These are phyloP conservation scores for Lypha dubia DNA, from an alignment of 2,888 invertebrate genomes.

Conservation along the genomic window DNA sequence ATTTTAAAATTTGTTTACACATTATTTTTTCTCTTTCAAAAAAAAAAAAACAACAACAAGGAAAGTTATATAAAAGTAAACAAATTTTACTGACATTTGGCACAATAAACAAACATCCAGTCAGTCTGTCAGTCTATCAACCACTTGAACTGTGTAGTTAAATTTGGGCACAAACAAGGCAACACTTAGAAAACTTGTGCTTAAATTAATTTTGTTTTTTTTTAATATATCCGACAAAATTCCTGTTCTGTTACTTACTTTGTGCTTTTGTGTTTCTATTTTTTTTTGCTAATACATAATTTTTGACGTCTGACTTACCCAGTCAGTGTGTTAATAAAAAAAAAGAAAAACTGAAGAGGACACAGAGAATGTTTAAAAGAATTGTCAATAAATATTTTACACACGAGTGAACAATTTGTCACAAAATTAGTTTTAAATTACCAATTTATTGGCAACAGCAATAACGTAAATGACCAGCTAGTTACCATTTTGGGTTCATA, in stretches of 20 bases:
- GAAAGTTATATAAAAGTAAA: slow-evolving; percentile 19
- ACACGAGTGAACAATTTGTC: slow-evolving; percentile 64
- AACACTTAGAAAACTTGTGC: background rate
- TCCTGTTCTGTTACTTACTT: background rate
- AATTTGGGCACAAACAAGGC: background rate
- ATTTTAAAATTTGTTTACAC: slow-evolving; percentile 22
- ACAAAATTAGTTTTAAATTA: slow-evolving; percentile 67
- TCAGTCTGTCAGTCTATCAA: background rate
- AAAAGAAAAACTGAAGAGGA: too few relatives aligned
- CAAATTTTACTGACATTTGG: slow-evolving; percentile 35
- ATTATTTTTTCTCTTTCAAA: slow-evolving; percentile 25
- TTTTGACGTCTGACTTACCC: background rate
- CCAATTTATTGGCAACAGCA: slow-evolving; percentile 57
- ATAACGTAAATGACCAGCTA: slow-evolving; percentile 26
- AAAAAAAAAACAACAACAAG: slow-evolving; percentile 4
- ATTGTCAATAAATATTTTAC: slow-evolving; percentile 67
- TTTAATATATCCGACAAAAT: background rate
- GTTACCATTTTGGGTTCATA: slow-evolving; percentile 19
- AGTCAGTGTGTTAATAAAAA: background rate
- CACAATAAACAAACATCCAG: background rate
- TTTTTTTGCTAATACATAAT: too few relatives aligned
- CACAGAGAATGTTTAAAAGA: slow-evolving; percentile 3
- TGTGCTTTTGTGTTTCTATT: background rate
- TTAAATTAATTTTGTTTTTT: background rate
- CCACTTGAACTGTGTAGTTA: slow-evolving; percentile 35